Percentiles rank a stretch among this genome's conserved stretches.
These are phyloP conservation scores for Zaprionus africanus DNA, from an alignment of 1,140 invertebrate species.

Conservation along the genomic window DNA sequence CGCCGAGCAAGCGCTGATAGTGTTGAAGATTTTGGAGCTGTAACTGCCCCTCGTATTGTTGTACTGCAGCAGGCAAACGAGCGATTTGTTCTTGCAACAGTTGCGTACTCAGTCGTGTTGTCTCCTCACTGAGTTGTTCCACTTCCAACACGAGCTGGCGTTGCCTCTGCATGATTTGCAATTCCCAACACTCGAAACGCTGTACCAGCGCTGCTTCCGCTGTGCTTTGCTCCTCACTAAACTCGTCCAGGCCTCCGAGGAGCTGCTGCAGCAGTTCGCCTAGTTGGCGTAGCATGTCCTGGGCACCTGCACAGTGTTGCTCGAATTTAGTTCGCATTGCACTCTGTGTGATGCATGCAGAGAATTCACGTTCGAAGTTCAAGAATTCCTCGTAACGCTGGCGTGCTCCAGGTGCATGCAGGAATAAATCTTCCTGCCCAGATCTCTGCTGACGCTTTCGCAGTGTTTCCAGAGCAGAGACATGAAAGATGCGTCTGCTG, in stretches of 20 bases:
- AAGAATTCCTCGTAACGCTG: slow-evolving; percentile 97
- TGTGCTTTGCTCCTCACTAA: slow-evolving; percentile 5
- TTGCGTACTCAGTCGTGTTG: slow-evolving; percentile 93
- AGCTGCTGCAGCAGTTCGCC: slow-evolving; percentile 89
- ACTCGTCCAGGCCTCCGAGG: slow-evolving; percentile 87
- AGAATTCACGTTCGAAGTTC: slow-evolving; percentile 98
- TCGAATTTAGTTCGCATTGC: slow-evolving; percentile 99
- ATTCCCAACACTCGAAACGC: slow-evolving; percentile 86
- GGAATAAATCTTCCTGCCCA: slow-evolving; percentile 62
- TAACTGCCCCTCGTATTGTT: slow-evolving; percentile 94
- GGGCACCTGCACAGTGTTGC: slow-evolving; percentile 96
- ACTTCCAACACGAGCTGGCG: slow-evolving; percentile 97
- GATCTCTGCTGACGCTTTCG: slow-evolving; percentile 87
- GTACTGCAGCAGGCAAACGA: slow-evolving; percentile 92
- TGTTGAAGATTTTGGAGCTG: slow-evolving; percentile 89
- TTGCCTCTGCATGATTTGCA: slow-evolving; percentile 92
- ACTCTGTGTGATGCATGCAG: slow-evolving; percentile 98
- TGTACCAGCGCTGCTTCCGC: not conserved
- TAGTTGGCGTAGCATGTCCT: slow-evolving; percentile 91
- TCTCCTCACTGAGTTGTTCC: slow-evolving; percentile 95
- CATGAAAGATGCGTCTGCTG: slow-evolving; percentile 97
- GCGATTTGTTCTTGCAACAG: slow-evolving; percentile 98
- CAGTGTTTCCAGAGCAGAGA: slow-evolving; percentile 98
- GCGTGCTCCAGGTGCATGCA: slow-evolving; percentile 87
- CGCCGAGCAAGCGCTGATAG: slow-evolving; percentile 97